A percentile compares a stretch with the other conserved stretches of the same genome.
These are phyloP conservation scores for Bradypodion pumilum DNA, from an alignment of 2,797 vertebrate genomes.

Conservation along the genomic window DNA sequence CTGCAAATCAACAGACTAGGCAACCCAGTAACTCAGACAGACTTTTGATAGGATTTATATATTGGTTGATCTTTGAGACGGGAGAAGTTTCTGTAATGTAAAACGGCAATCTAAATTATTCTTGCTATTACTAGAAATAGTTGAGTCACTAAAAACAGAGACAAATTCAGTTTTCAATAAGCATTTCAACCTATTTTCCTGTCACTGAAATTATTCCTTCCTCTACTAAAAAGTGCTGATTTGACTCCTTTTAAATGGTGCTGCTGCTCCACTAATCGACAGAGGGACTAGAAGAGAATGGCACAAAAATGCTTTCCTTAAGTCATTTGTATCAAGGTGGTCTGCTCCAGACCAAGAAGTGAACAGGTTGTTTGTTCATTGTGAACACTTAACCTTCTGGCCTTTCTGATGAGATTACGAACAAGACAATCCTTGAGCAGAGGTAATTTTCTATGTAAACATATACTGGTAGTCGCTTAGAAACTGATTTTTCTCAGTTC, in stretches of 20 bases:
- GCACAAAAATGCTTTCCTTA: slow-evolving; percentile 3
- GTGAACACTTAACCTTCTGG: slow-evolving; percentile 16
- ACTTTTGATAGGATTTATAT: not conserved
- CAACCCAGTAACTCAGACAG: not conserved
- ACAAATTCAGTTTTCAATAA: not conserved
- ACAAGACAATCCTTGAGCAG: not conserved
- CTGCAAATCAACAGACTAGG: not conserved
- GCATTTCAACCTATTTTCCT: slow-evolving; percentile 13
- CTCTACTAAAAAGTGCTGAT: not conserved
- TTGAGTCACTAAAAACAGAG: not conserved
- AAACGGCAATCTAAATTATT: not conserved
- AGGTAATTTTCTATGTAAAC: slow-evolving; percentile 1
- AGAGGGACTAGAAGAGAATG: not conserved
- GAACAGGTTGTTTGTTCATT: slow-evolving; percentile 1
- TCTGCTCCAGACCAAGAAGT: not conserved
- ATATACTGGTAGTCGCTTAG: slow-evolving; percentile 14
- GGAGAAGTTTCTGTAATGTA: not conserved
- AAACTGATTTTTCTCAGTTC: not conserved
- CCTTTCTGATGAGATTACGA: slow-evolving; percentile 23
- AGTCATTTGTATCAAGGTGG: slow-evolving; percentile 22
- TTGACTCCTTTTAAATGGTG: slow-evolving; percentile 15
- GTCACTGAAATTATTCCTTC: not conserved
- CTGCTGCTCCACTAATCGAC: not conserved
- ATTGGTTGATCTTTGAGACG: not conserved
- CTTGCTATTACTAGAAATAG: not conserved